Evolutionary conservation across 2,888 invertebrate species (phyloP).

Genomic region (Oxystoma pomonae): DNA sequence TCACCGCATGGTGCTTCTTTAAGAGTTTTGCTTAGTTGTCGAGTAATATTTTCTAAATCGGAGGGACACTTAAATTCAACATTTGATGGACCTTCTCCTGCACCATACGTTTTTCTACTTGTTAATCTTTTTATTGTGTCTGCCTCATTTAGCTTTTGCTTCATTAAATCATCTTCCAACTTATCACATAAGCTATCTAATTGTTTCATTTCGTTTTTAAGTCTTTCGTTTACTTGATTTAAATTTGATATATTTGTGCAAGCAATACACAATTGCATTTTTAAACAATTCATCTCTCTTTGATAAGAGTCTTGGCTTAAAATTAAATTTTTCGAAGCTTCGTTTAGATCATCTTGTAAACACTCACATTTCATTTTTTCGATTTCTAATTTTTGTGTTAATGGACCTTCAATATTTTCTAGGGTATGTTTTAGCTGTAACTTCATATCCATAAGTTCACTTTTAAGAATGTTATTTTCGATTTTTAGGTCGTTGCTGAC

Average conservation of each 20-base stretch:
- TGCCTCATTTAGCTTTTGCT: slow-evolving; percentile 44
- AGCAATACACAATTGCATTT: slow-evolving; percentile 37
- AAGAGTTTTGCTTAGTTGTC: slow-evolving; percentile 38
- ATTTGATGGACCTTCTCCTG: not conserved
- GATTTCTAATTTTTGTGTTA: slow-evolving; percentile 33
- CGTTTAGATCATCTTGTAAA: slow-evolving; percentile 37
- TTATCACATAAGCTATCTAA: slow-evolving; percentile 37
- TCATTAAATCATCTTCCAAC: slow-evolving; percentile 43
- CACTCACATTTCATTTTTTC: slow-evolving; percentile 35
- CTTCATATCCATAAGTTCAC: slow-evolving; percentile 41
- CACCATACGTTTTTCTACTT: slow-evolving; percentile 19
- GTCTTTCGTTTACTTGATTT: slow-evolving; percentile 34
- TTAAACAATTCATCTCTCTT: slow-evolving; percentile 37
- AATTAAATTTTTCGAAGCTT: slow-evolving; percentile 30
- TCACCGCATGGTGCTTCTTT: slow-evolving; percentile 36
- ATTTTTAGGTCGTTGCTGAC: slow-evolving; percentile 34
- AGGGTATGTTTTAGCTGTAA: slow-evolving; percentile 41
- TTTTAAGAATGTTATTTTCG: slow-evolving; percentile 38
- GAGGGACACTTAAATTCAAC: slow-evolving; percentile 25
- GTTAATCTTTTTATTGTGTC: slow-evolving; percentile 37
- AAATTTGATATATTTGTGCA: slow-evolving; percentile 37
- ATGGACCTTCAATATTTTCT: slow-evolving; percentile 43
- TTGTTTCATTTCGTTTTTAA: slow-evolving; percentile 36
- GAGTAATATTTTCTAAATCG: slow-evolving; percentile 36
- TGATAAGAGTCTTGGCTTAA: slow-evolving; percentile 29